Conservation (phyloP, 2,113 vertebrate species). For the Rissa tridactyla region DNA sequence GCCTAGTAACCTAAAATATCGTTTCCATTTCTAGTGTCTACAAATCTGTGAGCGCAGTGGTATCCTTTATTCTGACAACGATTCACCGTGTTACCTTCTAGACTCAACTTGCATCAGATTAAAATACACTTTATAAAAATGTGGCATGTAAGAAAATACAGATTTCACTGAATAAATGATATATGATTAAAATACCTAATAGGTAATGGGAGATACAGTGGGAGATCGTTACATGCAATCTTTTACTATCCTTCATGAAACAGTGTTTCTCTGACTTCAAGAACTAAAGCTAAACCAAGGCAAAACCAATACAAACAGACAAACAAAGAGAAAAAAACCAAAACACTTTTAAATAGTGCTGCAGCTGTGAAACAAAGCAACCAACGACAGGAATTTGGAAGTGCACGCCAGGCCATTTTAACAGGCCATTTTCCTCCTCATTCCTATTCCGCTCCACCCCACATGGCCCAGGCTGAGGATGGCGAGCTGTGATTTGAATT, state of each 20-base stretch:
- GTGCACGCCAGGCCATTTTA: background rate
- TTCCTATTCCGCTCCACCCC: background rate
- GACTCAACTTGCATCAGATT: background rate
- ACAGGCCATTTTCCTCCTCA: slow-evolving; percentile 6
- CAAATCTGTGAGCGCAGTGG: background rate
- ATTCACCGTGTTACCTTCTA: background rate
- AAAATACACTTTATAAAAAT: background rate
- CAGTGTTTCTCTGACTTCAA: background rate
- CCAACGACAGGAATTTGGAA: slow-evolving; percentile 19
- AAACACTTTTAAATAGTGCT: slow-evolving; percentile 59
- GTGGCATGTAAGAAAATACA: background rate
- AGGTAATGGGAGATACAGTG: background rate
- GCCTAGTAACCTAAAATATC: background rate
- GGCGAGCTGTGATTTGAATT: background rate
- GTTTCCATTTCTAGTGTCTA: background rate
- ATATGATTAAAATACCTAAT: background rate
- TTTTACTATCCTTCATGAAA: background rate
- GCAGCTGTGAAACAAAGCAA: slow-evolving; percentile 56
- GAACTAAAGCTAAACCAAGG: background rate
- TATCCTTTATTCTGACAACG: background rate
- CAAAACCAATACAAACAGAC: background rate
- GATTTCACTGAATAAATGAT: background rate
- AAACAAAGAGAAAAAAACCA: slow-evolving; percentile 41
- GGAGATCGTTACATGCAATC: background rate
- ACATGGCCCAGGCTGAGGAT: background rate